Conservation (phyloP, 2,797 vertebrate genomes). For the Enteromius viviparus region DNA sequence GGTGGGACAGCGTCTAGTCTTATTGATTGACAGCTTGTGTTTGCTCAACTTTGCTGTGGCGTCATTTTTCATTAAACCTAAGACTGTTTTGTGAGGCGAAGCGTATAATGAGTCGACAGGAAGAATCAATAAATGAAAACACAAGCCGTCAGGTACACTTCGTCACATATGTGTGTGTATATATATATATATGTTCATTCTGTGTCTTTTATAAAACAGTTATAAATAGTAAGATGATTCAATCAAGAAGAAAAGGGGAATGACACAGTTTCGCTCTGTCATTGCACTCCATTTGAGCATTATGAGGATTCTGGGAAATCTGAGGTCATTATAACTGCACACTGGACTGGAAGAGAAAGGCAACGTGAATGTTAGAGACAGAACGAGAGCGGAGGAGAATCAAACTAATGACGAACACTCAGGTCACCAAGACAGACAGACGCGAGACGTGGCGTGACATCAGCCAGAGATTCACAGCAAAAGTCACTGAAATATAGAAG, state of each 20-base stretch:
- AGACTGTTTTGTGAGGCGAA: not conserved
- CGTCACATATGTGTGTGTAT: not conserved
- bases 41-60: not conserved
- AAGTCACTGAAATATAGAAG: not conserved
- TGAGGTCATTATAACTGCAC: slow-evolving; percentile 68
- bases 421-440: not conserved
- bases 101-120: slow-evolving; percentile 5
- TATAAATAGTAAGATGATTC: slow-evolving; percentile 30
- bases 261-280: slow-evolving; percentile 48
- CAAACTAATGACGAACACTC: slow-evolving; percentile 52
- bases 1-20: not conserved
- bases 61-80: not conserved
- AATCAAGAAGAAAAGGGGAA: not conserved
- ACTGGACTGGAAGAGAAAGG: slow-evolving; percentile 67
- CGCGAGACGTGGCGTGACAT: not conserved
- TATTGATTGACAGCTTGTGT: not conserved
- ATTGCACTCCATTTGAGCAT: slow-evolving; percentile 53
- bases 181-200: not conserved
- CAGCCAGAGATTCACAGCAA: not conserved
- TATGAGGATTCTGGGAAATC: slow-evolving; percentile 51
- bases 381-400: slow-evolving; percentile 49
- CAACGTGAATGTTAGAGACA: slow-evolving; percentile 60
- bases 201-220: slow-evolving; percentile 13
- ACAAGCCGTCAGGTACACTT: not conserved
- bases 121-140: slow-evolving; percentile 10